Percentiles rank a stretch among this genome's conserved stretches.
Evolutionary conservation across 2,113 vertebrate species (phyloP).

Genomic region (Laticauda colubrina): DNA sequence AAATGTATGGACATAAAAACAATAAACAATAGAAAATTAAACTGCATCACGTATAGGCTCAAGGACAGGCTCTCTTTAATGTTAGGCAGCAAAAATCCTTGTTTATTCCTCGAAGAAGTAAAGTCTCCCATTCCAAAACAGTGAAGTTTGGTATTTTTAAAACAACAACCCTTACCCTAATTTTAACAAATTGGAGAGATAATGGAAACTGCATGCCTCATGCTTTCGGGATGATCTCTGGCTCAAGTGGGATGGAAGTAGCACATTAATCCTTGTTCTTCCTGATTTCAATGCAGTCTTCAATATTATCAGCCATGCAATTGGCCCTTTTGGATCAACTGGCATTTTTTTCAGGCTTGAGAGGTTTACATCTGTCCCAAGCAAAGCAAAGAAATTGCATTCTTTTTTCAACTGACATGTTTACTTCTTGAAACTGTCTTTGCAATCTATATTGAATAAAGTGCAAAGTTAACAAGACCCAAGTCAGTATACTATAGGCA

Average conservation of each 20-base stretch:
- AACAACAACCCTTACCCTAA: not conserved
- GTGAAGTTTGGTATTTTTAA: not conserved
- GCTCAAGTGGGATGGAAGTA: not conserved
- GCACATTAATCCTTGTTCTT: not conserved
- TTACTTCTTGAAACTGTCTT: not conserved
- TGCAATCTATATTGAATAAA: not conserved
- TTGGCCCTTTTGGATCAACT: not conserved
- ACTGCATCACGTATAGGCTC: not conserved
- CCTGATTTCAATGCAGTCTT: not conserved
- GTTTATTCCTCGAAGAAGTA: not conserved
- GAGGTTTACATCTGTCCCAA: not conserved
- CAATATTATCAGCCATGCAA: not conserved
- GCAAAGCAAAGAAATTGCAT: not conserved
- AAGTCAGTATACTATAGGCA: not conserved
- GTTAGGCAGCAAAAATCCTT: not conserved
- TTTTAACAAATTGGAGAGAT: not conserved
- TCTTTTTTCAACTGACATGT: not conserved
- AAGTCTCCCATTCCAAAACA: not conserved
- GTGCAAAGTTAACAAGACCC: not conserved
- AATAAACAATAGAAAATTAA: not conserved
- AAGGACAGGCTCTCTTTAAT: not conserved
- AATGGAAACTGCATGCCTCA: not conserved
- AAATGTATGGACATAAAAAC: not conserved
- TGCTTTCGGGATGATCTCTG: not conserved
- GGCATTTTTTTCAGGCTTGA: not conserved